Evolutionary conservation across 2,797 vertebrate species (phyloP).

Genomic region (Gallinago stenura): DNA sequence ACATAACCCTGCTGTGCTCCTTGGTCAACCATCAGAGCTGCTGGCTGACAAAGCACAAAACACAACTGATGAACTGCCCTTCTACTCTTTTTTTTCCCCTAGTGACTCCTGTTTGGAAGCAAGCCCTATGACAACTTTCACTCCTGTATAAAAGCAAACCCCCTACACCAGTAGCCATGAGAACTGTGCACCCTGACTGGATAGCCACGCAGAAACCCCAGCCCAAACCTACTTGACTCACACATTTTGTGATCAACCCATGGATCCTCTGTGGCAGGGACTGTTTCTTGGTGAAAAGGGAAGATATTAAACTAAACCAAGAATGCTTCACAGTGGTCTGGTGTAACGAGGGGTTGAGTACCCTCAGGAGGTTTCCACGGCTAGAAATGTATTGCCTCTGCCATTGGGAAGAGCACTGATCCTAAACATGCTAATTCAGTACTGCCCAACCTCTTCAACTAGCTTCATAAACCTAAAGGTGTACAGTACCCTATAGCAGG

Average conservation of each 20-base stretch:
- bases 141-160: not conserved
- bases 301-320: not conserved
- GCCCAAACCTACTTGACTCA: not conserved
- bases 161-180: fast-evolving
- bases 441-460: fast-evolving
- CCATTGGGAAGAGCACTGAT: not conserved
- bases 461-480: not conserved
- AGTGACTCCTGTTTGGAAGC: not conserved
- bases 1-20: not conserved
- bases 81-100: not conserved
- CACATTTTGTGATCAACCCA: not conserved
- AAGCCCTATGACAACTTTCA: not conserved
- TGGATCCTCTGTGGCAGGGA: not conserved
- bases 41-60: not conserved
- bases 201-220: not conserved
- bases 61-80: not conserved
- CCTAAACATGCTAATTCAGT: not conserved
- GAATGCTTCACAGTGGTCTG: not conserved
- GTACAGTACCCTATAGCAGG: not conserved
- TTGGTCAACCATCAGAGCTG: not conserved
- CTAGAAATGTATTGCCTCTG: not conserved
- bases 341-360: not conserved
- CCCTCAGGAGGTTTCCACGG: not conserved
- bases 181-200: not conserved
- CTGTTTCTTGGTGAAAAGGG: not conserved